Evolutionary conservation across 2,888 invertebrate species (phyloP), one percentile per base, ranked within the genome.

Genomic region (Rhodophaea formosa): DNA sequence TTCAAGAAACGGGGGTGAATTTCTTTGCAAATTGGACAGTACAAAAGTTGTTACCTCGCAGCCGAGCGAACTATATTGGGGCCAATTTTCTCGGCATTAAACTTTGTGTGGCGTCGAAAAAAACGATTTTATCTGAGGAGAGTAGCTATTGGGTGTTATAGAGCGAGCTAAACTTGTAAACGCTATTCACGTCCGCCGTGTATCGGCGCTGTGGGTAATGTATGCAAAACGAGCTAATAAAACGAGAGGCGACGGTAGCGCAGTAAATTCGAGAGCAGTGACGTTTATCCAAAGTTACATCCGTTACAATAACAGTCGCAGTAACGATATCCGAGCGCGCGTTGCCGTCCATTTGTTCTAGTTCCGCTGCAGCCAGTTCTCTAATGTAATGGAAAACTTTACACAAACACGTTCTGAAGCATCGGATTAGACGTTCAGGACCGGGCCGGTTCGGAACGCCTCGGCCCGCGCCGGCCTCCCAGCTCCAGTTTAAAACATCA

Each of bases 201-300:
- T 79, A 84, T 82, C 79, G 82, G 77, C 65, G 72, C 68, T 67
- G 67, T 69, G 75, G 67, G 75, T 85, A 86, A 86, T 86, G 77
- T 83, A 88, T 86, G 84, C 86, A 84, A 81, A 84, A 80, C 82
- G 83, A 81, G 81, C 86, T 87, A 88, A 88, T 88, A 88, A 84
- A 87, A 82, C 77, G 80, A 79, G 74, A 79, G 72, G 80, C 74
- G 69, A 70, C 75, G 75, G 75, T 72, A 70, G 74, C 77, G 83
- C 83, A 82, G 75, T 89, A 88, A 88, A 89, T 89, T 86, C 79
- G 78, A 79, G 82, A 80, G 80, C 82, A 83, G 85, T 86, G 89
- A 90, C 89, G 81, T 88, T 89, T 89, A 90, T 89, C 86, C 88
- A 84, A 87, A 89, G 86, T 87, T 84, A 87, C 88, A 88, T 89